Evolutionary conservation across 1,140 invertebrate genomes (phyloP), one percentile per base, ranked within the genome.

Genomic region (Cecropterus lyciades): DNA sequence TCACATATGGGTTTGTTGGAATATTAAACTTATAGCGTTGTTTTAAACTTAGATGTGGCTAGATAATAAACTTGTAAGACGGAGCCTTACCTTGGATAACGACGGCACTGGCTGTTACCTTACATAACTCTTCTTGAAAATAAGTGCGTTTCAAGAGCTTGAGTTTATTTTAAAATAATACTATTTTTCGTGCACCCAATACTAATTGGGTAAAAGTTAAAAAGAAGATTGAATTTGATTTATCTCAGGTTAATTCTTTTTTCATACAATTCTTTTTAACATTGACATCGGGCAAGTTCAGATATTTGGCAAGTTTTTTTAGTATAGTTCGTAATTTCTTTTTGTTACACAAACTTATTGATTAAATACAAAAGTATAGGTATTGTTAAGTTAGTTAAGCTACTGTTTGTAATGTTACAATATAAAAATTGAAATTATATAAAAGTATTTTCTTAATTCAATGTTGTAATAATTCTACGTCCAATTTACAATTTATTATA

Each of bases 371-470:
- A 66, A 72, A 72, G 69, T 63, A 67, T 72, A 72, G 69, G 59
- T 79, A 81, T 67, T 78, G 67, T 83, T 88, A 87, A 87, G 87
- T 87, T 86, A 91, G 77, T 77, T 90, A 87, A 87, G 85, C 51
- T 72, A 82, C 78, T 82, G 75, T 85, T 84, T 87, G 60, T 85
- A 82, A 78, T 82, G 69, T 81, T 86, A 85, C 73, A 75, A 77
- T 75, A 73, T 52, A 69, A 72, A 68, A 72, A 68, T 60, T 74
- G 72, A 82, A 75, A 75, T 75, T 77, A 77, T 72, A 64, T 72
- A 66, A 79, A 79, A 80, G 75, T 86, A 89, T 89, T 85, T 89
- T 89, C 79, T 79, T 85, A 85, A 80, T 76, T 84, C 72, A 70
- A 73, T 76, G 75, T 78, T 80, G 70, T 79, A 80, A 81, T 79